Base-by-base conservation (phyloP, 2,888 invertebrate species). In the Abrostola triplasia region DNA sequence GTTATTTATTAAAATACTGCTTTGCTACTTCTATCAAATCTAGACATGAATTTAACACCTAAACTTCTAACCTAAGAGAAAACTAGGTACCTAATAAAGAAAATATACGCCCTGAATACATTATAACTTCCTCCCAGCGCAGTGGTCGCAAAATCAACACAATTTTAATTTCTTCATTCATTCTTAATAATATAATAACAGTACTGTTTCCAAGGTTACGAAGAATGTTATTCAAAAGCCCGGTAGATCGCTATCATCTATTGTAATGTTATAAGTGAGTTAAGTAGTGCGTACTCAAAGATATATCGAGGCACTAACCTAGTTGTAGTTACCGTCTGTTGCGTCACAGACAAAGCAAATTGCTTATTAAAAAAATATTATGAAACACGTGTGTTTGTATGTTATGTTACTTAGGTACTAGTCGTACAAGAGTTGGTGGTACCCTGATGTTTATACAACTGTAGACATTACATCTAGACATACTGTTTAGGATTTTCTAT, bases 291-390 rank as follows among this genome's bases (percentile, higher is more conserved):
- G 59, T 61, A 76, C 62, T 67, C 70, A 70, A 59, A 71, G 59
- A 64, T 68, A 66, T 61, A 71, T 71, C 67, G 64, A 64, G 65
- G 67, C 59, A 54, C 62, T 77, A 76, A 77, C 76, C 76, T 53
- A 76, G 59, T 67, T 76, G 54, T 24, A 24, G 4, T 4, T 24
- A 12, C 44, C 51, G 60, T 65, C 47, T 52, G 48, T 67, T 72
- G 64, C 67, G 59, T 68, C 67, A 59, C 36, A 37, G 55, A 69
- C 68, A 74, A 67, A 67, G 63, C 59, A 67, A 72, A 71, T 67
- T 66, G 65, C 53, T 72, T 8, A 13, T 42, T 51, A 71, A 69
- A 61, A 67, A 44, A 41, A 47, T 7, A 67, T 76, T 76, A 54
- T 60, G 66, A 71, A 68, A 76, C 53, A 13, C 35, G 41, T 56